Base-by-base conservation (phyloP, 2,113 vertebrate species). In the Pedionomus torquatus region DNA sequence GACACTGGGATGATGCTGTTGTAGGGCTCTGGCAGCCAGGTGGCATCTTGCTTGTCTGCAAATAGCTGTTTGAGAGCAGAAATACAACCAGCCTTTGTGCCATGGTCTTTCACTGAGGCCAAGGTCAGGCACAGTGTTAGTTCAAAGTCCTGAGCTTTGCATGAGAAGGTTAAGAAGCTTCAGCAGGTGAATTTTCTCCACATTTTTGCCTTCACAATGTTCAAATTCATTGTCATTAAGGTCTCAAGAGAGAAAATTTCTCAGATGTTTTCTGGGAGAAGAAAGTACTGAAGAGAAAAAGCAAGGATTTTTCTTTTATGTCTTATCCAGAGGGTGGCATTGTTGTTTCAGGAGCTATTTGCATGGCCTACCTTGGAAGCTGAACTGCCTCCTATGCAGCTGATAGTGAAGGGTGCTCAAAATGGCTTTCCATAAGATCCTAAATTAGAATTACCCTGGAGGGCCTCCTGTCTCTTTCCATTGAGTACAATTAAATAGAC, bases 381-480 rank as follows among this genome's bases (percentile, higher is more conserved):
- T 74, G 63, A 89, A 66, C 35, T 66, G 72, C 55, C 3, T 80
- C 25, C 74, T 57, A 8, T 33, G 63, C 72, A 92, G 63, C 54
- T 86, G 28, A 65, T 24, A 41, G 37, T 63, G 66, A 86, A 83
- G 85, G 41, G 46, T 66, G 54, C 57, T 90, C 58, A 86, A 74
- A 93, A 92, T 7, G 31, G 7, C 46, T 95, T 92, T 88, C 17
- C 26, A 80, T 63, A 90, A 33, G 28, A 74, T 93, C 41, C n/a
- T 76, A 65, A 87, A 89, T 90, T 65, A 46, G 58, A 89, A 33
- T 78, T 46, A 51, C 55, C 46, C 33, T 49, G 37, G 21, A 89
- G 49, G 31, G 26, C 16, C 25, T 93, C 64, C 39, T 63, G 28
- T 54, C 86, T 81, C 58, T 63, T 89, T 68, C 49, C 17, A 63